Evolutionary conservation across 2,888 invertebrate species (phyloP), one percentile per base, ranked within the genome.

Genomic region (Drosophila fulvimacula): DNA sequence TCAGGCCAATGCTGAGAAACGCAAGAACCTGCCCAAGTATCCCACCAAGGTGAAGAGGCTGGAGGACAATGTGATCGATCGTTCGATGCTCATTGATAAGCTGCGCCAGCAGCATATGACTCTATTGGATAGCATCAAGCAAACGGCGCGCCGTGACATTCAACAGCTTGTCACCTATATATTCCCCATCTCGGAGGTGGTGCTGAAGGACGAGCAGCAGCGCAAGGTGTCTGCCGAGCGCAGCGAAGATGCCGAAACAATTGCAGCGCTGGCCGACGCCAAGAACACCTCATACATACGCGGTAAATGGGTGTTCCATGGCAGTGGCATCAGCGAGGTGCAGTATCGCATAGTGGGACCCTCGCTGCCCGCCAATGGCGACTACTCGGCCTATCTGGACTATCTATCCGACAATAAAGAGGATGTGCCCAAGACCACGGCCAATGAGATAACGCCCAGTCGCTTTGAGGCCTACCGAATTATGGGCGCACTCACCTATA

Each of bases 331-430:
- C 49, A 94, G 95, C 70, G 96, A 96, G 91, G 93, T 95, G 75
- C 95, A 95, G 81, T 95, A 96, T 92, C 94, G 94, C 49, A 96
- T 98, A 73, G 96, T 97, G 39, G 96, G 96, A n/a, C 97, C 98
- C 0, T 95, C 96, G 82, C 92, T 97, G 76, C 96, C 97, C 68
- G 95, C 95, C 5, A 96, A 96, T 76, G 97, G 97, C 0, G 97
- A 98, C 92, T 97, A 96, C 90, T 95, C 96, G 10, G 95, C 94
- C 77, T 97, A 95, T 93, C 95, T 93, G 91, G 93, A 95, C 74
- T 97, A 96, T 96, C 94, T 97, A 95, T 93, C 94, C 19, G 91
- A 91, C 57, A 92, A 92, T 73, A 93, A 92, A 61, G 93, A 93
- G 52, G 92, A 92, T 85, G 89, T 92, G 38, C 90, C 92, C 53